Evolutionary conservation across 2,797 vertebrate genomes (phyloP), one percentile per base, ranked within the genome.

Genomic region (Premnoplex brunnescens): DNA sequence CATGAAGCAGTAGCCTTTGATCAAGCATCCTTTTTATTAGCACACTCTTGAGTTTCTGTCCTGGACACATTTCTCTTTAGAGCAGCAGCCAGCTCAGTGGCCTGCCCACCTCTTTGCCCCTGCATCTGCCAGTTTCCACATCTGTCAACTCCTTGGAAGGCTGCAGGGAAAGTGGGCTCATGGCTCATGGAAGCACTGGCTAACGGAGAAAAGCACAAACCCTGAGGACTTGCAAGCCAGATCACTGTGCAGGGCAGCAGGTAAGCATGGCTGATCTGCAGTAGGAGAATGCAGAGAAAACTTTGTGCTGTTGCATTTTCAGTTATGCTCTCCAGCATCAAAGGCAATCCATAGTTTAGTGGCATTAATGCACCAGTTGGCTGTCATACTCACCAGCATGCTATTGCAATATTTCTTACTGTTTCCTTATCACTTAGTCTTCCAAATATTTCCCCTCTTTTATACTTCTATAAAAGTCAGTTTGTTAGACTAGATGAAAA

Each of bases 161-260:
- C 43, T 27, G 22, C 17, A 63, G 22, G 5, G 10, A 36, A 24
- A 46, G 27, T 6, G 7, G 36, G 23, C 17, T 85, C 27, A 14
- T 12, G 69, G 55, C 22, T 66, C 4, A 54, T 26, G 20, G 1
- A n/a, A 55, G 14, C 4, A 2, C 6, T 2, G 4, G 8, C 14
- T 63, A 34, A 56, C 37, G 37, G 16, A 22, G 23, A 58, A 89
- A 85, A 34, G 7, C 49, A 63, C 12, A 66, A 20, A 48, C 6
- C 28, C 17, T 52, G 56, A 41, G 23, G 68, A 27, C 85, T 18
- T 74, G 26, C 34, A 64, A 59, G 26, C 8, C 43, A 37, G 26
- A 21, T 56, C 54, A 39, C 34, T 21, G 41, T 46, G 43, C 63
- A 51, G 41, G 46, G 32, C 22, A 52, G 69, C 62, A 49, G 44